Base-by-base conservation (phyloP, 2,888 invertebrate species). In the Escarpia spicata region DNA sequence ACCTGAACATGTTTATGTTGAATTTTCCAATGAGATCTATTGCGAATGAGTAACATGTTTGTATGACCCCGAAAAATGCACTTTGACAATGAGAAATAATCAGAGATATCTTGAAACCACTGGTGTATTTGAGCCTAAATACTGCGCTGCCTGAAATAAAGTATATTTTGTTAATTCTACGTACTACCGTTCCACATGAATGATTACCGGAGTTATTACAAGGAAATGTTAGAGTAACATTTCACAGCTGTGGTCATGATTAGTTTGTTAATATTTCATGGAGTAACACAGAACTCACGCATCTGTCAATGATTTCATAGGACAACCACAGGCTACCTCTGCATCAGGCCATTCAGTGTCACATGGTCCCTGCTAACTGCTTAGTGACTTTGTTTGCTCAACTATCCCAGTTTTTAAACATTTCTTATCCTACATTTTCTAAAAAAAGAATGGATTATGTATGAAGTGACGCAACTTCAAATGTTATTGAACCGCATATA, bases 241-340 rank as follows among this genome's bases (percentile, higher is more conserved):
- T 75, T 75, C 26, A 75, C 26, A 26, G 75, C 26, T 75, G 75
- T 75, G 19, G n/a, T 75, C 19, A 75, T 26, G 19, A 52, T 52
- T 52, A n/a, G 19, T 75, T 75, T 75, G 75, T 75, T 75, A 75
- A 75, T 75, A 75, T 75, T 75, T 75, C n/a, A 75, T 75, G 75
- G 26, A 75, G 26, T 26, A 15, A 75, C n/a, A n/a, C 75, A n/a
- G 75, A 75, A 75, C 26, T 15, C 75, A 75, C 75, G 19, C 75
- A 75, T 75, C 75, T 75, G 75, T 26, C 75, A 19, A 26, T 75
- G 75, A 26, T 75, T 75, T 75, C 19, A 75, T 6, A 75, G 75
- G 19, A 26, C 75, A 75, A 19, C 19, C 75, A n/a, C n/a, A 75
- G 75, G 75, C 75, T 3, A 75, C 26, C 19, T 26, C 75, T 75